Evolutionary conservation across 1,140 invertebrate genomes (phyloP).

Genomic region (Bombus waltoni): DNA sequence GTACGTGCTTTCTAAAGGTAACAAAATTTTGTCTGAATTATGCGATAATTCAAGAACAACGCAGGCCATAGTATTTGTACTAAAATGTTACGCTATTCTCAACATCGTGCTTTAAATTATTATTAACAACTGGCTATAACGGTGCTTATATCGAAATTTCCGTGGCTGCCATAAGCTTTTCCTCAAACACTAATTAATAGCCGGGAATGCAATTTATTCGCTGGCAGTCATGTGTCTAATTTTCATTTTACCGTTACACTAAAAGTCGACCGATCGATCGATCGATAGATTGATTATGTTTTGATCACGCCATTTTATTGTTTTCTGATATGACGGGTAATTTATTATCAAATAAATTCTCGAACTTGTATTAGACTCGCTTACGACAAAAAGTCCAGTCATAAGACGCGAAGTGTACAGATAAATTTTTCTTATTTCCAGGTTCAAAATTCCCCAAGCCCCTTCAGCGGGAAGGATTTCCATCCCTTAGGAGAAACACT

Average conservation of each 20-base stretch:
- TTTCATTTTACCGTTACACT: neutral
- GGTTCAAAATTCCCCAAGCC: neutral
- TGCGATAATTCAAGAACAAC: conserved; percentile 6
- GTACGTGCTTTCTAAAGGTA: neutral
- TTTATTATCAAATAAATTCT: neutral
- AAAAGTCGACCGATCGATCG: too few species aligned
- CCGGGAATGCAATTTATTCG: neutral
- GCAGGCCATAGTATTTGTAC: neutral
- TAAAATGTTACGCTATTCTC: neutral
- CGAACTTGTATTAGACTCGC: neutral
- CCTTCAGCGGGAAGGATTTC: conserved; percentile 10
- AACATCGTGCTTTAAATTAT: neutral
- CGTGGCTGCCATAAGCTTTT: neutral
- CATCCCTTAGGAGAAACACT: conserved; percentile 14
- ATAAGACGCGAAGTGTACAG: neutral
- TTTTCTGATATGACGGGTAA: neutral
- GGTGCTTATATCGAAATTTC: conserved; percentile 7
- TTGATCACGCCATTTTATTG: too few species aligned
- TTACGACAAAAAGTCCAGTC: neutral
- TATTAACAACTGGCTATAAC: neutral
- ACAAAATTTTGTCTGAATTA: conserved; percentile 22
- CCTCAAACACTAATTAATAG: neutral
- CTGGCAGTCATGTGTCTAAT: neutral
- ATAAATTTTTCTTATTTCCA: neutral
- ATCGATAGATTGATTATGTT: too few species aligned